A percentile compares a stretch with the other conserved stretches of the same genome.
These are phyloP conservation scores for Heterotilapia buettikoferi DNA, from an alignment of 2,113 vertebrate genomes.

Conservation along the genomic window DNA sequence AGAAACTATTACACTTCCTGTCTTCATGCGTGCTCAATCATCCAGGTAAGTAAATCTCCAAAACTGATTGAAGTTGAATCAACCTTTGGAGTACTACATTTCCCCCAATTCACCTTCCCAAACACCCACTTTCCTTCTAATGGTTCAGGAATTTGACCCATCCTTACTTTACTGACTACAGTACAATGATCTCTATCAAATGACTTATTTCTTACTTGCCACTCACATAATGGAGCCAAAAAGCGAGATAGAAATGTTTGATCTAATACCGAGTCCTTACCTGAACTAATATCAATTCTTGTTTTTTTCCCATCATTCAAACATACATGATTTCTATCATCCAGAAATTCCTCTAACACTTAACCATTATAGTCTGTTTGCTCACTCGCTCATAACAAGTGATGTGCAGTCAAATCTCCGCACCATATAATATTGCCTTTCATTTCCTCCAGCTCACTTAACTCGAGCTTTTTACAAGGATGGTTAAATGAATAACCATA, in stretches of 20 bases:
- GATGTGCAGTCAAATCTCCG: not conserved
- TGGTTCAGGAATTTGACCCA: not conserved
- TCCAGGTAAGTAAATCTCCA: not conserved
- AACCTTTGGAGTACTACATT: not conserved
- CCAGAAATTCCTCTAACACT: not conserved
- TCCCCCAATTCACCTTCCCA: not conserved
- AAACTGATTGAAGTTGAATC: not conserved
- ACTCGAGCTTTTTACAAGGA: not conserved
- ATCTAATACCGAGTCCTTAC: not conserved
- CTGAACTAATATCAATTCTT: not conserved
- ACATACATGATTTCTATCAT: not conserved
- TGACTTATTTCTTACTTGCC: not conserved
- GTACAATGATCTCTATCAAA: not conserved
- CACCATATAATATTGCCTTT: not conserved
- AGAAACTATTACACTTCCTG: accelerated
- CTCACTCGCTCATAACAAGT: not conserved
- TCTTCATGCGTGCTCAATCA: not conserved
- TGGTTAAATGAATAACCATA: not conserved
- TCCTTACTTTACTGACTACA: not conserved
- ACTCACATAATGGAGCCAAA: not conserved
- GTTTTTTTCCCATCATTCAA: not conserved
- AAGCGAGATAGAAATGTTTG: not conserved
- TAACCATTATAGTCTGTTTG: not conserved
- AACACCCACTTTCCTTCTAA: not conserved
- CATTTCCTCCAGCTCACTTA: not conserved